Conservation (phyloP, 2,797 vertebrate species). For the Poeciliopsis gracilis region DNA sequence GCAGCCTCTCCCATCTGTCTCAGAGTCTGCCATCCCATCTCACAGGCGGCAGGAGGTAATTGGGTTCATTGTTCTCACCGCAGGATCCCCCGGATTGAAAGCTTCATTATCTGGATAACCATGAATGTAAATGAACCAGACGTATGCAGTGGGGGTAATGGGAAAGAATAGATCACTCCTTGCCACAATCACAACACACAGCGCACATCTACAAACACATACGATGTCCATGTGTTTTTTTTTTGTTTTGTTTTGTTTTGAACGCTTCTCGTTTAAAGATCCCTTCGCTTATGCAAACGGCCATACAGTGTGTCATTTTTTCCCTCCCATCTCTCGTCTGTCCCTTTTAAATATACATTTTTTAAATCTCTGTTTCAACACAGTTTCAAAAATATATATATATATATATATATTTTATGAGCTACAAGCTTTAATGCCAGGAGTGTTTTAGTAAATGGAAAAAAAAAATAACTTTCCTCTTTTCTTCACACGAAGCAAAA, state of each 20-base stretch:
- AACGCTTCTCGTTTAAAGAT: slow-evolving; percentile 41
- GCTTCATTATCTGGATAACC: slow-evolving; percentile 91
- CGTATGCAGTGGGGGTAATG: slow-evolving; percentile 81
- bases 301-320: slow-evolving; percentile 5
- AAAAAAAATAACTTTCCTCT: slow-evolving; percentile 6
- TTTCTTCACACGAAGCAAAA: slow-evolving; percentile 10
- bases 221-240: slow-evolving; percentile 24
- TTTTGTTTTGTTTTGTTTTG: slow-evolving; percentile 1
- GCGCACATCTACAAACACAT: slow-evolving; percentile 53
- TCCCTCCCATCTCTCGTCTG: not conserved
- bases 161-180: slow-evolving; percentile 85
- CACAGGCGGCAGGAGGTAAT: slow-evolving; percentile 87
- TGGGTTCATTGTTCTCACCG: slow-evolving; percentile 89
- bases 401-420: not conserved
- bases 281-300: slow-evolving; percentile 19
- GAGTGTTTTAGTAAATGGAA: slow-evolving; percentile 35
- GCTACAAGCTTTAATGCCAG: slow-evolving; percentile 22
- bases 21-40: slow-evolving; percentile 87
- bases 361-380: not conserved
- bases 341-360: not conserved
- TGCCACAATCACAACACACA: slow-evolving; percentile 66
- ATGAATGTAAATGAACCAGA: slow-evolving; percentile 88
- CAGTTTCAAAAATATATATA: slow-evolving; percentile 2
- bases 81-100: slow-evolving; percentile 87
- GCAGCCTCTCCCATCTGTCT: slow-evolving; percentile 87